Conservation (phyloP, 2,797 vertebrate species). For the Premnoplex brunnescens region DNA sequence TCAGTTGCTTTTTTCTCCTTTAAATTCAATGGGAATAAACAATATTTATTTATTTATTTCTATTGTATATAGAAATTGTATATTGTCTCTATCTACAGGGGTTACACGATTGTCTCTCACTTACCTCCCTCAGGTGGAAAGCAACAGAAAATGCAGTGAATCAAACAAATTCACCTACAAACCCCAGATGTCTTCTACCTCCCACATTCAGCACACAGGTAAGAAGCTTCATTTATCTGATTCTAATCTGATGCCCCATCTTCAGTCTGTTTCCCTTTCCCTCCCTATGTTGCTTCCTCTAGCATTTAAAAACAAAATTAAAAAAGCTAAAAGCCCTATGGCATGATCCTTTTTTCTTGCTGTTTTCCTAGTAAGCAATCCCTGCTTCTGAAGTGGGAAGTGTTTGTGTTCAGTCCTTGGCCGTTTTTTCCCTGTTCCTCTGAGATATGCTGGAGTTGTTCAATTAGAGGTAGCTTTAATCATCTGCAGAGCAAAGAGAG, state of each 20-base stretch:
- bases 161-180: neutral
- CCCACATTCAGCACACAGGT: neutral
- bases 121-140: neutral
- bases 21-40: neutral
- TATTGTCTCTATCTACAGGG: neutral
- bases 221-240: neutral
- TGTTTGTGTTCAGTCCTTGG: neutral
- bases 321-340: neutral
- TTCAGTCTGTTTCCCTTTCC: neutral
- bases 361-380: neutral
- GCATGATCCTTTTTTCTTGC: neutral
- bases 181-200: neutral
- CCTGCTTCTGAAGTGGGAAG: neutral
- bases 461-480: neutral
- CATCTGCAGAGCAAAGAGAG: neutral
- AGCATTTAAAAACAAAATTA: neutral
- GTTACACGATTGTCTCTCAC: neutral
- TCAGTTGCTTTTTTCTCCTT: neutral
- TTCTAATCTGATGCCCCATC: neutral
- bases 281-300: neutral
- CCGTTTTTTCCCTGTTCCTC: accelerated
- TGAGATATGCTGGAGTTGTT: neutral
- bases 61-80: too few relatives aligned
- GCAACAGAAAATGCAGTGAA: neutral
- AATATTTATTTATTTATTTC: neutral